These are phyloP conservation scores for Isichthys henryi DNA, from an alignment of 2,113 vertebrate genomes.

Conservation along the genomic window DNA sequence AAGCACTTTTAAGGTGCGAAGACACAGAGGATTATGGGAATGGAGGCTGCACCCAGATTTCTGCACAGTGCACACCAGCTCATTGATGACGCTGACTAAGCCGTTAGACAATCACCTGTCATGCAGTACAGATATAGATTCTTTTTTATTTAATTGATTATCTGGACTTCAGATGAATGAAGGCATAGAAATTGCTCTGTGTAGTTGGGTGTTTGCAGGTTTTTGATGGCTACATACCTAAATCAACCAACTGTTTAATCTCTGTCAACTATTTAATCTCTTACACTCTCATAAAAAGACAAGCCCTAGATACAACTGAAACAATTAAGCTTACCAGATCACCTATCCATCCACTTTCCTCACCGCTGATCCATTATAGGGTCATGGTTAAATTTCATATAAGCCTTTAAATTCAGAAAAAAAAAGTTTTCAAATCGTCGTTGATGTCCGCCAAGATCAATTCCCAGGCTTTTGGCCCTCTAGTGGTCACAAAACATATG, in stretches of 20 bases:
- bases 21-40: background rate
- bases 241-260: background rate
- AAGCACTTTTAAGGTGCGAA: background rate
- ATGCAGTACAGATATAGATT: background rate
- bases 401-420: background rate
- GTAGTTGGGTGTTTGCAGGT: background rate
- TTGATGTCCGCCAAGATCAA: background rate
- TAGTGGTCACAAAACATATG: slow-evolving; percentile 2
- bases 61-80: background rate
- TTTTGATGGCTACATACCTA: background rate
- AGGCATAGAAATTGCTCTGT: background rate
- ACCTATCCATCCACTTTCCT: background rate
- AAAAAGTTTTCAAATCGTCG: background rate
- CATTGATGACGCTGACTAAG: background rate
- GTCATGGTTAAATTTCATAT: background rate
- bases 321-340: background rate
- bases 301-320: background rate
- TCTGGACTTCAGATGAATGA: background rate
- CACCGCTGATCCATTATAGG: background rate
- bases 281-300: background rate
- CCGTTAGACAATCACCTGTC: background rate
- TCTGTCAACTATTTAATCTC: background rate
- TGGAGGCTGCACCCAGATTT: background rate
- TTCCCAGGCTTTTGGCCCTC: background rate
- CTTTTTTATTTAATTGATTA: background rate